Evolutionary conservation across 1,140 invertebrate genomes (phyloP).

Genomic region (Caenorhabditis briggsae): DNA sequence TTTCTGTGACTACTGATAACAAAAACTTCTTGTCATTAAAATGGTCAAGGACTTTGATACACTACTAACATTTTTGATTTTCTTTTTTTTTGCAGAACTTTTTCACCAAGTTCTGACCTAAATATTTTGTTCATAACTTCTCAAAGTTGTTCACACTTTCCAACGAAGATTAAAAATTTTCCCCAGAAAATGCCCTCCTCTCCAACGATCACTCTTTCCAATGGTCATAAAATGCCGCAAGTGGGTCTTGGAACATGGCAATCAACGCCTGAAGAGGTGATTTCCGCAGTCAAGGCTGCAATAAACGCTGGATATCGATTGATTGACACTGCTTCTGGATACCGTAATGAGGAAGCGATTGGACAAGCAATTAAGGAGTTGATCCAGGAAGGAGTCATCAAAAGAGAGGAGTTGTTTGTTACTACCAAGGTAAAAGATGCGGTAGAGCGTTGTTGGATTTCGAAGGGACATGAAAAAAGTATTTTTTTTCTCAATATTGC

Average conservation of each 20-base stretch:
- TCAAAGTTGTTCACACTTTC: too few relatives aligned
- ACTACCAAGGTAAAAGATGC: slow-evolving; percentile 84
- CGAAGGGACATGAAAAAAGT: slow-evolving; percentile 78
- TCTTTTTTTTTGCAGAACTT: too few relatives aligned
- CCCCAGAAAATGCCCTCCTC: not conserved
- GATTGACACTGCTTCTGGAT: slow-evolving; percentile 84
- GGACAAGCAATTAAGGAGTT: slow-evolving; percentile 83
- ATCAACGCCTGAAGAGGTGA: slow-evolving; percentile 56
- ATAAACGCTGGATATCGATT: slow-evolving; percentile 68
- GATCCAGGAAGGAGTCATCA: slow-evolving; percentile 83
- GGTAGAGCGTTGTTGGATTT: slow-evolving; percentile 85
- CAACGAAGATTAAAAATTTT: too few relatives aligned
- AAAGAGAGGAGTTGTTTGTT: slow-evolving; percentile 85
- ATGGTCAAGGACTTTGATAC: too few relatives aligned
- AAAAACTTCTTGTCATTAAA: too few relatives aligned
- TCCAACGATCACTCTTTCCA: slow-evolving; percentile 44
- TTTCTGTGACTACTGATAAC: too few relatives aligned
- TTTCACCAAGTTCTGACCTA: too few relatives aligned
- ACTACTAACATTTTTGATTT: too few relatives aligned
- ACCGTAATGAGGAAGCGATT: slow-evolving; percentile 84
- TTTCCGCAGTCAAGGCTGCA: slow-evolving; percentile 66
- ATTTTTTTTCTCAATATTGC: slow-evolving; percentile 79
- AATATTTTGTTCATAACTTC: too few relatives aligned
- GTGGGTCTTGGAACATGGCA: slow-evolving; percentile 86
- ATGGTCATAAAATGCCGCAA: slow-evolving; percentile 80